Conservation (phyloP, 1,140 invertebrate species). For the Saccostrea glomerata region DNA sequence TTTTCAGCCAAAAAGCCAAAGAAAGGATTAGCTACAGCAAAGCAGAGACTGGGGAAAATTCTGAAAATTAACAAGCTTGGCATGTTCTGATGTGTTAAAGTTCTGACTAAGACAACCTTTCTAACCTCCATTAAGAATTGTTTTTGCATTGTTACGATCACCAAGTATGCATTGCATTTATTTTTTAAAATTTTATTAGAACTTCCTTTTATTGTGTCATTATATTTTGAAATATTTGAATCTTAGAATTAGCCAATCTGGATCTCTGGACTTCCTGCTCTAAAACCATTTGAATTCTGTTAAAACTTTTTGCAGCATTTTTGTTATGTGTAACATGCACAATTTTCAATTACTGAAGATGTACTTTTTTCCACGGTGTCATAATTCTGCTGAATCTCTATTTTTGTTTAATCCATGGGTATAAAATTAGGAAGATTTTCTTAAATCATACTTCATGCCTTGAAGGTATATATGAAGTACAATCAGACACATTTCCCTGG, state of each 20-base stretch:
- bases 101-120: neutral
- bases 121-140: neutral
- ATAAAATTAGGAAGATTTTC: too few species aligned
- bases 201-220: neutral
- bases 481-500: too few species aligned
- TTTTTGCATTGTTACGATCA: neutral
- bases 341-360: too few species aligned
- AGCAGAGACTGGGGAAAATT: slow-evolving; percentile 93
- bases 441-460: too few species aligned
- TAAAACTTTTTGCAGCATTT: too few species aligned
- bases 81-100: slow-evolving; percentile 51
- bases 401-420: too few species aligned
- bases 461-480: too few species aligned
- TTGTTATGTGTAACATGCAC: too few species aligned
- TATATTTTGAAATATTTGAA: neutral
- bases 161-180: neutral
- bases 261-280: neutral
- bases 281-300: neutral
- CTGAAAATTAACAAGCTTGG: slow-evolving; percentile 85
- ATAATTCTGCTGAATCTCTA: too few species aligned
- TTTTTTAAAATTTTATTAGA: neutral
- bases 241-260: neutral
- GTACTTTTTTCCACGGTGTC: too few species aligned
- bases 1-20: slow-evolving; percentile 85
- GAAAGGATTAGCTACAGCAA: slow-evolving; percentile 94